Conservation (phyloP, 2,888 invertebrate species). For the Siphlonurus alternatus region DNA sequence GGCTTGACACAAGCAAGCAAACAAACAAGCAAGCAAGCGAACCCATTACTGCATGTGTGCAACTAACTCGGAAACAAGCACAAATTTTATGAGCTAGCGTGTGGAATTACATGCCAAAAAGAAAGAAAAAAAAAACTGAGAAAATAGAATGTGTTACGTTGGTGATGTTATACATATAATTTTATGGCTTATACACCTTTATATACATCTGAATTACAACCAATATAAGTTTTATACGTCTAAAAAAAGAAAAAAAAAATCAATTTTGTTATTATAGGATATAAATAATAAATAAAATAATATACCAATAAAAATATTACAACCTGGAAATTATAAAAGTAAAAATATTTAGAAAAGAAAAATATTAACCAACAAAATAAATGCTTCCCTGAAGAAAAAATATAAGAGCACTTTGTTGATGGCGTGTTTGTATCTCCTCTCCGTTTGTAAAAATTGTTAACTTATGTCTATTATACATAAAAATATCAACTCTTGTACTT, state of each 20-base stretch:
- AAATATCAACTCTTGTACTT: too few relatives aligned
- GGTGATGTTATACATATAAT: not conserved
- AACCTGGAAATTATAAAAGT: not conserved
- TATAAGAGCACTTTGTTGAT: too few relatives aligned
- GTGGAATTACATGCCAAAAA: not conserved
- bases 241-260: not conserved
- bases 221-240: not conserved
- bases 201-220: not conserved
- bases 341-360: too few relatives aligned
- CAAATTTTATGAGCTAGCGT: not conserved
- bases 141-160: too few relatives aligned
- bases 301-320: not conserved
- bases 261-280: not conserved
- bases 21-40: not conserved
- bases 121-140: not conserved
- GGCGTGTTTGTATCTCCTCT: too few relatives aligned
- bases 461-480: too few relatives aligned
- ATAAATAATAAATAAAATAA: not conserved
- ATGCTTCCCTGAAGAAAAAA: too few relatives aligned
- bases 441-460: too few relatives aligned
- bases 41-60: not conserved
- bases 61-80: not conserved
- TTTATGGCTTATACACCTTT: not conserved
- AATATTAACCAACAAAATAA: too few relatives aligned
- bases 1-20: too few relatives aligned